Base-by-base conservation (phyloP, 2,888 invertebrate genomes). In the Aromia moschata region DNA sequence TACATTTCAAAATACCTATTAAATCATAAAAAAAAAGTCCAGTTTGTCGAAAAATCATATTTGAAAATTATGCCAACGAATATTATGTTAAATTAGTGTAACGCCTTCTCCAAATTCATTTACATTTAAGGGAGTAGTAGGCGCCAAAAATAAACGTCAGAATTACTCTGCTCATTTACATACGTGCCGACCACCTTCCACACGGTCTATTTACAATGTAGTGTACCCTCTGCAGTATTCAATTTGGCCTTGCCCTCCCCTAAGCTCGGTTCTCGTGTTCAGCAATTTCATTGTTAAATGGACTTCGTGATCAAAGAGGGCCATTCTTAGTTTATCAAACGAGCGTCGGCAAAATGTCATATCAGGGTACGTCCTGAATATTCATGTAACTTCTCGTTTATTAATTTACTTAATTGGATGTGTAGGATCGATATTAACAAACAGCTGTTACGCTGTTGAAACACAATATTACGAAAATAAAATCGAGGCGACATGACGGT, bases 371-470 rank as follows among this genome's bases (percentile, higher is more conserved):
- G 30, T 45, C 41, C 30, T 60, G 60, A 56, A 60, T 60, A 60
- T 60, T 60, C 60, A 60, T 52, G 41, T 38, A 41, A 52, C 56
- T 62, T 55, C 58, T 52, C 53, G 55, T 62, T 58, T 62, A 62
- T 62, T 62, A 62, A 62, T 62, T 62, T 58, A 47, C 52, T 37
- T 61, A 64, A 64, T 64, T 61, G 64, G 57, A 64, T 62, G 52
- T 64, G 61, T 43, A 57, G 44, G 59, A 59, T 62, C 59, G 44
- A 59, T 58, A 61, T 64, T 64, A 64, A 64, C 60, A 52, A 40
- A 52, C 52, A 41, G 52, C 40, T 41, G 55, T 46, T 55, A 20
- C 5, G 45, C 45, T 44, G 38, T 45, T 52, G 44, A 52, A 51
- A 52, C 25, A 38, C 37, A 49, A 38, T 49, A 49, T 38, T 49